Conservation (phyloP, 2,797 vertebrate species). For the Syngnathus acus region DNA sequence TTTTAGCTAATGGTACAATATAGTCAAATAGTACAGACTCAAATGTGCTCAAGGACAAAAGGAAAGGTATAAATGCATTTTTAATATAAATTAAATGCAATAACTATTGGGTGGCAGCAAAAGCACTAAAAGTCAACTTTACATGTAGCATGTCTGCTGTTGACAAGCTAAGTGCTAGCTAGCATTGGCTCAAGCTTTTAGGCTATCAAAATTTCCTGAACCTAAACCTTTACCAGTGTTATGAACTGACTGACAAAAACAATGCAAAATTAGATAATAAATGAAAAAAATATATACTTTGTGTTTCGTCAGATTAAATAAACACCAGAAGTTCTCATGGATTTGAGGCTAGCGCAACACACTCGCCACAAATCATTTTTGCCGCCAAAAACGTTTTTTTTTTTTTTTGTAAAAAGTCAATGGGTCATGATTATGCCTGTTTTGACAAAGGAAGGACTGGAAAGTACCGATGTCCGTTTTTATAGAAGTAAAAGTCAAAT, state of each 20-base stretch:
- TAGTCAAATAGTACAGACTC: not conserved
- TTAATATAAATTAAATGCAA: no score
- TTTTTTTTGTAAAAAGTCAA: no score
- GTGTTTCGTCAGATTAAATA: no score
- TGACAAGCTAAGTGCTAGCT: not conserved
- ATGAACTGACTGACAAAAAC: not conserved
- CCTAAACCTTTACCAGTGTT: not conserved
- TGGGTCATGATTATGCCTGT: not conserved
- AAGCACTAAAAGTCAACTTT: not conserved
- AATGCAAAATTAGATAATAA: not conserved
- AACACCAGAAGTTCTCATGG: no score
- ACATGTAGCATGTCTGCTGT: not conserved
- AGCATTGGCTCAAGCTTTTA: not conserved
- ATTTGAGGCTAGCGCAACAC: no score
- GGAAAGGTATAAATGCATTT: not conserved
- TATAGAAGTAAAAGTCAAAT: not conserved
- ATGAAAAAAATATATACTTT: no score
- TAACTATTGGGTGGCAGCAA: not conserved
- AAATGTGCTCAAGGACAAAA: not conserved
- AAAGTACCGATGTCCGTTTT: not conserved
- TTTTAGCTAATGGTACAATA: no score
- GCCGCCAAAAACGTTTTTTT: no score
- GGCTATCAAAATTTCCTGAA: not conserved
- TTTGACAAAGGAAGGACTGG: not conserved
- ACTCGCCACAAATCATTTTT: no score